phyloP scores from a whole-genome alignment of 1,140 invertebrate genomes.

The Ylistrum balloti region DNA sequence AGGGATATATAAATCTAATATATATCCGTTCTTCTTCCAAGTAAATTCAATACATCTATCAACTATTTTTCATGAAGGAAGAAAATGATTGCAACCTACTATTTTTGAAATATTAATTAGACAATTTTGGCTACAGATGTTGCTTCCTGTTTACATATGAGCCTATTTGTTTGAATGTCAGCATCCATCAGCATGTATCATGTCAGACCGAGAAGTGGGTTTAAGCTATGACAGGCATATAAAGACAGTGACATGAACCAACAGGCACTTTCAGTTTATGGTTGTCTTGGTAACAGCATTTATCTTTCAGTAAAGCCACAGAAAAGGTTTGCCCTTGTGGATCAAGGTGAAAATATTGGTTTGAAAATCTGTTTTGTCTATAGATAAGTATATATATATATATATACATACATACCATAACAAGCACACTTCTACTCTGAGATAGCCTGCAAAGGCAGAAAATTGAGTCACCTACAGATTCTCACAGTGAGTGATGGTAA shows the following conservation, averaged over 20 bases:
- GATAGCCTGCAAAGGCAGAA: constrained; percentile 32
- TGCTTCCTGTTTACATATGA: background rate
- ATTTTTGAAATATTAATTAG: background rate
- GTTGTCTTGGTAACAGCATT: background rate
- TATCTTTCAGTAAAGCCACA: background rate
- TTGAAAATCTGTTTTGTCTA: background rate
- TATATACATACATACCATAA: background rate
- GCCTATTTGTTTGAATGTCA: background rate
- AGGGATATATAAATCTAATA: background rate
- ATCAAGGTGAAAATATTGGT: constrained; percentile 16
- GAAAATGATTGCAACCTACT: background rate
- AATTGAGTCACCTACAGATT: constrained; percentile 34
- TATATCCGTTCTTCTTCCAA: background rate
- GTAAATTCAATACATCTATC: background rate
- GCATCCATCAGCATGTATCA: background rate
- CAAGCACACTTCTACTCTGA: background rate
- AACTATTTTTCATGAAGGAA: background rate
- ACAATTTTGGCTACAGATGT: background rate
- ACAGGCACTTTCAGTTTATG: background rate
- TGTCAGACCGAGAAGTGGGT: background rate
- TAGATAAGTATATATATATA: constrained; percentile 26
- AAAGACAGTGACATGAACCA: background rate
- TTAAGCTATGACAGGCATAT: background rate
- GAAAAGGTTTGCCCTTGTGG: background rate
- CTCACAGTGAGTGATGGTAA: constrained; percentile 26